Conservation (phyloP, 2,888 invertebrate genomes). For the Anoncus sp. region DNA sequence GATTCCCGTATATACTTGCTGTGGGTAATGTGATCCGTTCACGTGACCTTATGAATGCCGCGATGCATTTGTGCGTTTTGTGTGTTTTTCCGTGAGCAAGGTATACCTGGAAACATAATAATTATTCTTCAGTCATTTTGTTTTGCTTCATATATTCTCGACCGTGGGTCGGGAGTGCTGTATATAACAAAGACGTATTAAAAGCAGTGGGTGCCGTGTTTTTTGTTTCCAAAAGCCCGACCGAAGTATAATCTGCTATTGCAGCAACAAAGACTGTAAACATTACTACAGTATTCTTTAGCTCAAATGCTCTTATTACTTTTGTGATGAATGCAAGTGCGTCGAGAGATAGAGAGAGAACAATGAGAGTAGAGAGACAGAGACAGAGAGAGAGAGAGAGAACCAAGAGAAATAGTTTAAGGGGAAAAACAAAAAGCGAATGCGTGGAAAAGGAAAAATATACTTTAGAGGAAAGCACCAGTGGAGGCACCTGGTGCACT, state of each 20-base stretch:
- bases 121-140: conserved; percentile 8
- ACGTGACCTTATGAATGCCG: conserved; percentile 43
- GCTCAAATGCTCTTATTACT: conserved; percentile 13
- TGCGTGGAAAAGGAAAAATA: conserved; percentile 39
- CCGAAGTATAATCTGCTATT: conserved; percentile 12
- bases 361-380: too few relatives aligned
- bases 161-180: background rate
- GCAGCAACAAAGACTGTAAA: background rate
- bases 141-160: background rate
- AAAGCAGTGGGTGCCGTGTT: background rate
- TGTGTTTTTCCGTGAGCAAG: background rate
- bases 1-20: conserved; percentile 34
- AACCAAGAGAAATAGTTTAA: conserved; percentile 26
- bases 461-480: conserved; percentile 54
- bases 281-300: conserved; percentile 6
- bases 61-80: conserved; percentile 14
- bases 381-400: background rate
- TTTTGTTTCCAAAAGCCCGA: conserved; percentile 1
- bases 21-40: conserved; percentile 6
- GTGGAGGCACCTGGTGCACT: conserved; percentile 73
- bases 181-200: background rate
- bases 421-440: conserved; percentile 8
- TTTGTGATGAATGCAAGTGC: conserved; percentile 58
- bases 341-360: conserved; percentile 30
- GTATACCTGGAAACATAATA: conserved; percentile 31